Conservation (phyloP, 2,797 vertebrate genomes). For the Semaprochilodus insignis region DNA sequence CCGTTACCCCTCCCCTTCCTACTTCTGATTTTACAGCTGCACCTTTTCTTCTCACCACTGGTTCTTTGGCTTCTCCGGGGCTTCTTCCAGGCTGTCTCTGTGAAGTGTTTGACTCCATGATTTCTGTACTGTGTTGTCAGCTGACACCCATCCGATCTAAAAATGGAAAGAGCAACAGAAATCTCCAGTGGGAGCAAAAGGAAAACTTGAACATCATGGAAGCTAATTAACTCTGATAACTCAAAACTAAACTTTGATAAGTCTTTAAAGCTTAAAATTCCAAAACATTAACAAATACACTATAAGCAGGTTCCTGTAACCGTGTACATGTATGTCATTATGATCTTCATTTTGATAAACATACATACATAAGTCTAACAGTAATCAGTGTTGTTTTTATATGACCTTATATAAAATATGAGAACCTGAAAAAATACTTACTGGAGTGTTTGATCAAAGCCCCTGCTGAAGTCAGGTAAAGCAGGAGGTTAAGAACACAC, state of each 20-base stretch:
- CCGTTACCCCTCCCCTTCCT: not conserved
- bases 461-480: not conserved
- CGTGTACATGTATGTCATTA: not conserved
- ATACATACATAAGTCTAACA: not conserved
- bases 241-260: not conserved
- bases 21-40: not conserved
- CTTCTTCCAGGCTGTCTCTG: not conserved
- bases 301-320: not conserved
- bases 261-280: not conserved
- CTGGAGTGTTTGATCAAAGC: not conserved
- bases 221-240: not conserved
- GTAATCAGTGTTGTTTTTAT: not conserved
- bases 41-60: not conserved
- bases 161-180: not conserved
- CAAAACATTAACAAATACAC: not conserved
- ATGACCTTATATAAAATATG: not conserved
- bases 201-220: not conserved
- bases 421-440: not conserved
- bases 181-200: not conserved
- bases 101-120: not conserved
- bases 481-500: too few species aligned
- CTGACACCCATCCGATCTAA: too few species aligned
- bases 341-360: not conserved
- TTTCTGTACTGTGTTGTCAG: not conserved
- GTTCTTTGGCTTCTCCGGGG: not conserved